A percentile compares a stretch with the other conserved stretches of the same genome.
These are phyloP conservation scores for Arenaria interpres DNA, from an alignment of 2,113 vertebrate species.

Conservation along the genomic window DNA sequence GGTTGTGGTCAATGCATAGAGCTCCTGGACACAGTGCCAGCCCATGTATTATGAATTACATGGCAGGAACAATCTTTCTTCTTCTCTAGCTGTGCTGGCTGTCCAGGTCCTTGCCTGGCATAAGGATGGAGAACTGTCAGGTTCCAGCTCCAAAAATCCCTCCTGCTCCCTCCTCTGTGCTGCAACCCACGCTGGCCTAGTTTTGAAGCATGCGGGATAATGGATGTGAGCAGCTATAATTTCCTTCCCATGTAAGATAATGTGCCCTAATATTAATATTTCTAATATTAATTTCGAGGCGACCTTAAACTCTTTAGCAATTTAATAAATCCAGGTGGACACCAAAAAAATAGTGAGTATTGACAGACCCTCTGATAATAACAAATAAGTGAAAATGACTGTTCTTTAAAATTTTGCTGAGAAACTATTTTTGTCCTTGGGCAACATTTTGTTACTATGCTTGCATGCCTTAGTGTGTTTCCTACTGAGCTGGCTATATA, in stretches of 20 bases:
- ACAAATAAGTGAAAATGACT: neutral
- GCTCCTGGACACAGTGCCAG: accelerated
- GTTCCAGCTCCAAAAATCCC: neutral
- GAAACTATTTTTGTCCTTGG: neutral
- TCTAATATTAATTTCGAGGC: neutral
- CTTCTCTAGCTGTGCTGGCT: neutral
- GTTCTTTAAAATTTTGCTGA: neutral
- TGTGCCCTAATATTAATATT: neutral
- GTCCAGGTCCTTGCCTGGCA: neutral
- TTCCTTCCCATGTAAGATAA: neutral
- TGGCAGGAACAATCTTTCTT: neutral
- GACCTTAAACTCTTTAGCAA: neutral
- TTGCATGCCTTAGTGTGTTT: neutral
- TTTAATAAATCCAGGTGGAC: neutral
- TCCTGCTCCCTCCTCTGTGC: neutral
- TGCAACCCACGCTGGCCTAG: neutral
- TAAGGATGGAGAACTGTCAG: neutral
- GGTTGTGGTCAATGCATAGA: neutral
- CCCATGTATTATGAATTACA: neutral
- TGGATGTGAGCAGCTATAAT: neutral
- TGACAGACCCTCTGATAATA: neutral
- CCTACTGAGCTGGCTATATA: neutral
- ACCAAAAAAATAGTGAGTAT: neutral
- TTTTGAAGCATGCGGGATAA: neutral
- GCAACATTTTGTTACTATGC: neutral